A percentile compares a stretch with the other conserved stretches of the same genome.
Conservation (phyloP, 2,797 vertebrate genomes). For the Trichosurus vulpecula region DNA sequence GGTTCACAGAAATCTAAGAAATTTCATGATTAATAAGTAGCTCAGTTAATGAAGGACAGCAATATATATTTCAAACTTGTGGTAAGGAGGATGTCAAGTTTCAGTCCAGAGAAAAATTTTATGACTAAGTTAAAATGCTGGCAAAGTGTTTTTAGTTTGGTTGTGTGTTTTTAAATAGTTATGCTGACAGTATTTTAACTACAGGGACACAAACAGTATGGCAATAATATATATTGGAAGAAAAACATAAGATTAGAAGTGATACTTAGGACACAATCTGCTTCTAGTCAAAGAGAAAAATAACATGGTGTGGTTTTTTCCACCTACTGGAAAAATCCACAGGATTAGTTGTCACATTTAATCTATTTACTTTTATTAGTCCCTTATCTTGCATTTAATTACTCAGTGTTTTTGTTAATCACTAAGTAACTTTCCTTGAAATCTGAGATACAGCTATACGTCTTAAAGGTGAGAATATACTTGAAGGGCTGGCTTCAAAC, state of each 20-base stretch:
- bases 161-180: conserved; percentile 68
- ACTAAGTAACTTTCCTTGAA: conserved; percentile 44
- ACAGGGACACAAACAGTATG: conserved; percentile 33
- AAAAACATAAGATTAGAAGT: conserved; percentile 77
- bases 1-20: not conserved
- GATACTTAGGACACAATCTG: conserved; percentile 74
- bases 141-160: conserved; percentile 44
- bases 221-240: conserved; percentile 67
- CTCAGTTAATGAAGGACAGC: not conserved
- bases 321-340: conserved; percentile 63
- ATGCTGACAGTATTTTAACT: conserved; percentile 70
- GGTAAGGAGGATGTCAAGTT: conserved; percentile 61
- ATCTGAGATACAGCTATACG: conserved; percentile 43
- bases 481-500: conserved; percentile 9
- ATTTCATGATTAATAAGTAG: not conserved
- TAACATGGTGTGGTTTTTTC: conserved; percentile 48
- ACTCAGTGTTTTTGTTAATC: conserved; percentile 59
- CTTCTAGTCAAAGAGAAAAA: conserved; percentile 71
- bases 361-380: not conserved
- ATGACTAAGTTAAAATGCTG: conserved; percentile 69
- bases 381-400: conserved; percentile 17
- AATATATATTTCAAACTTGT: conserved; percentile 50
- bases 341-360: conserved; percentile 44
- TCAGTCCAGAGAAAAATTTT: conserved; percentile 62
- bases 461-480: conserved; percentile 27